Conservation (phyloP, 1,140 invertebrate genomes). For the Pentalonia nigronervosa region DNA sequence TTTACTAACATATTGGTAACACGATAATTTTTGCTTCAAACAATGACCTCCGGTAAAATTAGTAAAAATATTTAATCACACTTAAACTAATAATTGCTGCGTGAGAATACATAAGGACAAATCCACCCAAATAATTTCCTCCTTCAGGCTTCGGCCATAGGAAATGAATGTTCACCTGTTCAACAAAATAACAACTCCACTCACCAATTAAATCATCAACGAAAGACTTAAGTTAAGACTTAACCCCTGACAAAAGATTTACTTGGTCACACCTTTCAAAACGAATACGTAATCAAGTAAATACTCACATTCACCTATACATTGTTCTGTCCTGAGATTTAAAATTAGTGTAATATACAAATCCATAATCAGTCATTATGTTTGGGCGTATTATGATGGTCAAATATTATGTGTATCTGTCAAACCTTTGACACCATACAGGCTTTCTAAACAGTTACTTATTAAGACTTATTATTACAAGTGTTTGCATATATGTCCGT, state of each 20-base stretch:
- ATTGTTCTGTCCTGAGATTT: background rate
- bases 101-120: background rate
- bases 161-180: background rate
- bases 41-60: background rate
- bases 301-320: background rate
- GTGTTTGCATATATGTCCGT: background rate
- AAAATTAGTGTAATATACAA: background rate
- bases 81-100: background rate
- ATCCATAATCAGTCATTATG: background rate
- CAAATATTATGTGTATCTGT: conserved; percentile 7
- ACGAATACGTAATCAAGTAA: background rate
- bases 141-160: background rate
- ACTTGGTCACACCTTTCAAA: background rate
- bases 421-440: background rate
- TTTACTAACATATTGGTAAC: background rate
- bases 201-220: background rate
- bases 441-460: background rate
- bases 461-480: background rate
- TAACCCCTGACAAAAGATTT: background rate
- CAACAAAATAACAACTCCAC: background rate
- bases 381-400: background rate
- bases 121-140: background rate
- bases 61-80: background rate
- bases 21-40: background rate
- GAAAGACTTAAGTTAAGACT: background rate